Percentiles rank a stretch among this genome's conserved stretches.
These are phyloP conservation scores for Bilobella aurantiaca DNA, from an alignment of 1,140 invertebrate species.

Conservation along the genomic window DNA sequence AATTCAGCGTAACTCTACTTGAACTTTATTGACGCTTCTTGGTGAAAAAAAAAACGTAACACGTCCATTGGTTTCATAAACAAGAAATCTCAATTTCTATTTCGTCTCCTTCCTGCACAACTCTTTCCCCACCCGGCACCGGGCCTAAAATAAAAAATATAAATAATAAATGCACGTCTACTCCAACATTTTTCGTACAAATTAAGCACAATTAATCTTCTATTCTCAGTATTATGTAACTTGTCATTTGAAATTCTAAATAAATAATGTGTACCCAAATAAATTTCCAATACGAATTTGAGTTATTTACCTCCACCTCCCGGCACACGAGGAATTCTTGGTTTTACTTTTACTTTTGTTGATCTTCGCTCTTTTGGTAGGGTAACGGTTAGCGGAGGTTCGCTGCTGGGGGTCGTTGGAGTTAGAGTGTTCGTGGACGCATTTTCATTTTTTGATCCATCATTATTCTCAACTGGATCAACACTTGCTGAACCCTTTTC, in stretches of 20 bases:
- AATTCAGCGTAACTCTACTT: too few relatives aligned
- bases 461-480: background rate
- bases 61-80: too few relatives aligned
- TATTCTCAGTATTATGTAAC: too few relatives aligned
- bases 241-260: too few relatives aligned
- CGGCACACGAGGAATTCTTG: conserved; percentile 12
- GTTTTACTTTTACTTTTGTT: background rate
- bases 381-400: too few relatives aligned
- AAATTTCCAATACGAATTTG: background rate
- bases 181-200: background rate
- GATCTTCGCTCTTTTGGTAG: background rate
- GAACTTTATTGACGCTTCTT: too few relatives aligned
- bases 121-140: background rate
- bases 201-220: background rate
- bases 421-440: too few relatives aligned
- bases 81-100: conserved; percentile 23
- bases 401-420: too few relatives aligned
- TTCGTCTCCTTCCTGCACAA: background rate
- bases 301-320: conserved; percentile 10
- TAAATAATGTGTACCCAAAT: background rate
- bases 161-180: background rate
- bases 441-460: too few relatives aligned
- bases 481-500: background rate
- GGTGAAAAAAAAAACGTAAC: too few relatives aligned
- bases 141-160: background rate